Evolutionary conservation across 2,797 vertebrate species (phyloP).

Genomic region (Urophycis tenuis): DNA sequence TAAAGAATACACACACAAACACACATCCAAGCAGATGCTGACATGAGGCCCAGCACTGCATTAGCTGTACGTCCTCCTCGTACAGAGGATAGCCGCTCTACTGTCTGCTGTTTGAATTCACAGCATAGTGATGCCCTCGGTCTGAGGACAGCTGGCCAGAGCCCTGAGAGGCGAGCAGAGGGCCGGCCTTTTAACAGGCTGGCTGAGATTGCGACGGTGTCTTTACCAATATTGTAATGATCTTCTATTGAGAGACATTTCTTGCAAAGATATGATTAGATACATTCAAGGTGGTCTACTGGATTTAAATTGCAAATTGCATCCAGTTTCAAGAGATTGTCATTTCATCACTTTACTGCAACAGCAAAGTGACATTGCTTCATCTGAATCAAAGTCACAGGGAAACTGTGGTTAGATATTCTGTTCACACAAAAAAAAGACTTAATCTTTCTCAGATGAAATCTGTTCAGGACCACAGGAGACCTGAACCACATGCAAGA

Average conservation of each 20-base stretch:
- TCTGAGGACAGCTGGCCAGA: not conserved
- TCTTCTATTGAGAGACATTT: not conserved
- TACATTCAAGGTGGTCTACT: not conserved
- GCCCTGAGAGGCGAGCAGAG: no score
- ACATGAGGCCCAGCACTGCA: not conserved
- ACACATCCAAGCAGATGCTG: not conserved
- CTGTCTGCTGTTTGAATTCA: not conserved
- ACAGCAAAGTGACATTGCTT: no score
- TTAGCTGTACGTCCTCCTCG: not conserved
- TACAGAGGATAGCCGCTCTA: no score
- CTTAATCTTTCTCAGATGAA: not conserved
- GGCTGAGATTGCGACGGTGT: not conserved
- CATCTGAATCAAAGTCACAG: no score
- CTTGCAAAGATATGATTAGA: not conserved
- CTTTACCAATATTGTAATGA: not conserved
- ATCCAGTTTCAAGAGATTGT: not conserved
- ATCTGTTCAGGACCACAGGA: constrained; percentile 13
- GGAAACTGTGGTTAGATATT: not conserved
- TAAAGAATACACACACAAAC: constrained; percentile 2
- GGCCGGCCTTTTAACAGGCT: no score
- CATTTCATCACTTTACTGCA: not conserved
- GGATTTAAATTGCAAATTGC: not conserved
- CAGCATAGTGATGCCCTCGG: not conserved
- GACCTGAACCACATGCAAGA: constrained; percentile 35
- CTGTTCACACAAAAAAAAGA: not conserved